Evolutionary conservation across 1,140 invertebrate genomes (phyloP).

Genomic region (Calliphora vicina): DNA sequence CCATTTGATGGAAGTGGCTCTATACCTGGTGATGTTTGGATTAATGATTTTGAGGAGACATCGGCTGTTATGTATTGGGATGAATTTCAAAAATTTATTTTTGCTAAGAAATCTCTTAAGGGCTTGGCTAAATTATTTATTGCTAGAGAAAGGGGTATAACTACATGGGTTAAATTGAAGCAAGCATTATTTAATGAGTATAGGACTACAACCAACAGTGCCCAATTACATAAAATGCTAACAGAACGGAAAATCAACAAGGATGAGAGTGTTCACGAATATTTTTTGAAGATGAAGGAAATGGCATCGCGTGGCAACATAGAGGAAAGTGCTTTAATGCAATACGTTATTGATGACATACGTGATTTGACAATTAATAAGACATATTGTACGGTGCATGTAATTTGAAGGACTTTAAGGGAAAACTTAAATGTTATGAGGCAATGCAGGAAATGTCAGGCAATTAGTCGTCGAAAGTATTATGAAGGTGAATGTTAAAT

Average conservation of each 20-base stretch:
- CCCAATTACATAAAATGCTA: constrained; percentile 33
- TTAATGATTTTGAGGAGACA: constrained; percentile 23
- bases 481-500: too few species aligned
- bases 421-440: background rate
- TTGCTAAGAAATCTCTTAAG: constrained; percentile 31
- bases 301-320: constrained; percentile 9
- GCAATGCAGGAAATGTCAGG: background rate
- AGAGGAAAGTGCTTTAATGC: constrained; percentile 28
- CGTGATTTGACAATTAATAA: constrained; percentile 19
- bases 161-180: background rate
- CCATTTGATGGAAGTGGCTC: background rate
- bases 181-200: background rate
- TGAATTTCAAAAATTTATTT: constrained; percentile 35
- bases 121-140: constrained; percentile 36
- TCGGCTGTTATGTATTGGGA: constrained; percentile 37
- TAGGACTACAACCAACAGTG: background rate
- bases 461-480: background rate
- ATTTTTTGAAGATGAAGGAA: constrained; percentile 34
- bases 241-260: background rate
- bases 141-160: constrained; percentile 21
- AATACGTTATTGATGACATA: constrained; percentile 35
- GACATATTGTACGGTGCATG: constrained; percentile 19
- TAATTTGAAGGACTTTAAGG: background rate
- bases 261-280: constrained; percentile 18
- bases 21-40: background rate